Conservation (phyloP, 2,113 vertebrate species). For the Melospiza georgiana region DNA sequence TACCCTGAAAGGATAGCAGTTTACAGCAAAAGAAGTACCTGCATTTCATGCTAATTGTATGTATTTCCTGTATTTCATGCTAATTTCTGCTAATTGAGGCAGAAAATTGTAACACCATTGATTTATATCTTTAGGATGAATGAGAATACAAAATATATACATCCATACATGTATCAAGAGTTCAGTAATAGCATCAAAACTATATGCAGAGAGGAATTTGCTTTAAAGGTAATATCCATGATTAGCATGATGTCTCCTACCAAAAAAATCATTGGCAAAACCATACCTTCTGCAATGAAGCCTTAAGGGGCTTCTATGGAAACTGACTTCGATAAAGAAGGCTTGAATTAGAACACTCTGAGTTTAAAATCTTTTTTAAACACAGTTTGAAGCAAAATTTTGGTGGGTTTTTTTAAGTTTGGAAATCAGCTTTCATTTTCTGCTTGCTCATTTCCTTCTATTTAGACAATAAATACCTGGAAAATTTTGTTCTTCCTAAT, state of each 20-base stretch:
- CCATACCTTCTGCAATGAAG: neutral
- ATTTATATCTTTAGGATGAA: neutral
- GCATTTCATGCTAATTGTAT: neutral
- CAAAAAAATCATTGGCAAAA: neutral
- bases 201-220: neutral
- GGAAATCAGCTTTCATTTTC: neutral
- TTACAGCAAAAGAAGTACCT: neutral
- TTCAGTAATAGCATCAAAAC: neutral
- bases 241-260: neutral
- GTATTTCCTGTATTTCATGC: neutral
- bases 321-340: neutral
- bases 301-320: neutral
- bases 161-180: neutral
- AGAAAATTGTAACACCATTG: neutral
- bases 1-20: neutral
- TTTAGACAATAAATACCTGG: neutral
- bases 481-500: neutral
- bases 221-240: neutral
- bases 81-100: too few species aligned
- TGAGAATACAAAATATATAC: neutral
- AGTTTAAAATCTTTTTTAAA: neutral
- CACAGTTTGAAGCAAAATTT: neutral
- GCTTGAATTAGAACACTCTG: neutral
- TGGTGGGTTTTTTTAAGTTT: neutral
- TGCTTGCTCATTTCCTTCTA: neutral